Percentiles rank a stretch among this genome's conserved stretches.
Conservation (phyloP, 2,797 vertebrate species). For the Telmatherina bonti region DNA sequence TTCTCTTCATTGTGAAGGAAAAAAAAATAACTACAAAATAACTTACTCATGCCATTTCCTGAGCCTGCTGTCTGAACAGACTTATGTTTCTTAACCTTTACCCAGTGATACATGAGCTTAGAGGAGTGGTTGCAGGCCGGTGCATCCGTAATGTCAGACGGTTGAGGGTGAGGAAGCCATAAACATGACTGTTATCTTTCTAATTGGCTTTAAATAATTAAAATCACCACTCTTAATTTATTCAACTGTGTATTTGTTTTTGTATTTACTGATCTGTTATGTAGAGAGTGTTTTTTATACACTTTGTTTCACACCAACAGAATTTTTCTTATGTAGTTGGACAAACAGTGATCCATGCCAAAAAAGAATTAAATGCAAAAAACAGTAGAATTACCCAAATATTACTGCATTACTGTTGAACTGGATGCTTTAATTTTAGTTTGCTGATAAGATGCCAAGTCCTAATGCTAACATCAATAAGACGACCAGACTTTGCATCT, state of each 20-base stretch:
- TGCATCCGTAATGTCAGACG: constrained; percentile 71
- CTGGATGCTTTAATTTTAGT: not conserved
- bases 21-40: constrained; percentile 61
- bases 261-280: too few relatives aligned
- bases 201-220: constrained; percentile 69
- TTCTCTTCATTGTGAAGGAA: constrained; percentile 51
- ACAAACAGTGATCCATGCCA: too few relatives aligned
- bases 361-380: too few relatives aligned
- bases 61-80: constrained; percentile 60
- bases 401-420: not conserved
- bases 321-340: not conserved
- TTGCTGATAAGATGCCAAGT: not conserved
- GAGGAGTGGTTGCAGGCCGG: constrained; percentile 63
- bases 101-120: constrained; percentile 69
- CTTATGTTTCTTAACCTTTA: constrained; percentile 80
- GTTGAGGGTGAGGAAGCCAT: constrained; percentile 30
- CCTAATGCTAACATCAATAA: constrained; percentile 27
- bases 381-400: too few relatives aligned
- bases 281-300: constrained; percentile 10
- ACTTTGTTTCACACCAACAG: not conserved
- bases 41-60: constrained; percentile 72
- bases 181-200: constrained; percentile 60
- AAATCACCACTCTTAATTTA: constrained; percentile 22
- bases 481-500: constrained; percentile 40
- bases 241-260: too few relatives aligned